A percentile compares a stretch with the other conserved stretches of the same genome.
Conservation (phyloP, 2,113 vertebrate species). For the Piaya cayana region DNA sequence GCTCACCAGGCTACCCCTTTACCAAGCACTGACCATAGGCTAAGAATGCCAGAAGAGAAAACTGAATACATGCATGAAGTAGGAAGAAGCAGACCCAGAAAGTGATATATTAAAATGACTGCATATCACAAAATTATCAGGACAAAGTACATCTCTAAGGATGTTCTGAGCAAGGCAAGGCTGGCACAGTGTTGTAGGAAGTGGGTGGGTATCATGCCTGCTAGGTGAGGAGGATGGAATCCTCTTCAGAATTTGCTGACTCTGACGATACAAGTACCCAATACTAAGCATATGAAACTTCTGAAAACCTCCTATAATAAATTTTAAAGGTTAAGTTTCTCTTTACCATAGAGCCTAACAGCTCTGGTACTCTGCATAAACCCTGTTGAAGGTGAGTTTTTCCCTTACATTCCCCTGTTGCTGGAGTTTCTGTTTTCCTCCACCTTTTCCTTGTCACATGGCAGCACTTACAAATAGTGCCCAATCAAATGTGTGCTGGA, state of each 20-base stretch:
- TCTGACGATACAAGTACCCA: neutral
- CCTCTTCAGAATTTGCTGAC: neutral
- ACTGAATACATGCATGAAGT: neutral
- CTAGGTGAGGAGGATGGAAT: neutral
- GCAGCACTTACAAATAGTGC: neutral
- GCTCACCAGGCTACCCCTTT: neutral
- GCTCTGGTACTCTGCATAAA: neutral
- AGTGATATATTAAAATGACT: neutral
- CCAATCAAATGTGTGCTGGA: neutral
- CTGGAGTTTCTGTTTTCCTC: neutral
- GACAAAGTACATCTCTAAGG: neutral
- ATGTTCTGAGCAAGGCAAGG: fast-evolving
- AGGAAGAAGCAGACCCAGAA: neutral
- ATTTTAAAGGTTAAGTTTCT: neutral
- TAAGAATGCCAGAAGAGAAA: neutral
- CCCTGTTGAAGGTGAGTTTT: neutral
- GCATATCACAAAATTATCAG: neutral
- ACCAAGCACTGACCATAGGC: neutral
- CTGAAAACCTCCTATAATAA: neutral
- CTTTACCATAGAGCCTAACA: neutral
- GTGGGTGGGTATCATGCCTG: neutral
- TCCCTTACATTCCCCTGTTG: neutral
- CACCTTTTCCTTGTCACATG: neutral
- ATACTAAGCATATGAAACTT: neutral
- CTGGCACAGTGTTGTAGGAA: neutral